Evolutionary conservation across 2,113 vertebrate species (phyloP), one percentile per base, ranked within the genome.

Genomic region (Fregetta grallaria): DNA sequence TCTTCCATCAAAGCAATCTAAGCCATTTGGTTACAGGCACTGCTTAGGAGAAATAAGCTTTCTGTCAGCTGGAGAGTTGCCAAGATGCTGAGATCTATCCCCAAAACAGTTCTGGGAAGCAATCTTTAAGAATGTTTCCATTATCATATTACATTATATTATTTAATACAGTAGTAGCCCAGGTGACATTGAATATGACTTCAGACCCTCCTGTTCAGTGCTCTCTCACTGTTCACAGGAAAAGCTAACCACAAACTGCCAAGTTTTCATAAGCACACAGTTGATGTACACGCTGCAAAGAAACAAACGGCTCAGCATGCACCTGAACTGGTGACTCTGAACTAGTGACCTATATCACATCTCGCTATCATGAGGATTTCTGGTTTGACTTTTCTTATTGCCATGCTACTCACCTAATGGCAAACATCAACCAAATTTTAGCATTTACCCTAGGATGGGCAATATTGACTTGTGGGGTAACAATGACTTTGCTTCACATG

Each of bases 51-150:
- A 93, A 97, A 58, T 45, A 68, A 86, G 88, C 90, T 96, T 90
- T 95, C 77, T 76, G 36, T 88, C 78, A 93, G 71, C 53, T 96
- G 96, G 87, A 92, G 55, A 88, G 45, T 80, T 74, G 93, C 93
- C 96, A 96, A 16, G 85, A 82, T 62, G 45, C 88, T 86, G 85
- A 94, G 90, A 70, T 95, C 90, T 44, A 92, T 93, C 93, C 95
- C 95, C 90, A 94, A 96, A 95, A 94, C 84, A 77, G 75, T 96
- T 95, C 92, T 92, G 88, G 95, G 96, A 96, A 96, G 85, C 42
- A 86, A 93, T 93, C 87, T 94, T 96, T 65, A 95, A 49, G 91
- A 96, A 91, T 5, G 6, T 90, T 92, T 79, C 93, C 92, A 90
- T 96, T 96, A 94, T 71, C 81, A 32, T 83, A 94, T 94, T 86